Conservation (phyloP, 2,888 invertebrate species). For the Aquatica leii region DNA sequence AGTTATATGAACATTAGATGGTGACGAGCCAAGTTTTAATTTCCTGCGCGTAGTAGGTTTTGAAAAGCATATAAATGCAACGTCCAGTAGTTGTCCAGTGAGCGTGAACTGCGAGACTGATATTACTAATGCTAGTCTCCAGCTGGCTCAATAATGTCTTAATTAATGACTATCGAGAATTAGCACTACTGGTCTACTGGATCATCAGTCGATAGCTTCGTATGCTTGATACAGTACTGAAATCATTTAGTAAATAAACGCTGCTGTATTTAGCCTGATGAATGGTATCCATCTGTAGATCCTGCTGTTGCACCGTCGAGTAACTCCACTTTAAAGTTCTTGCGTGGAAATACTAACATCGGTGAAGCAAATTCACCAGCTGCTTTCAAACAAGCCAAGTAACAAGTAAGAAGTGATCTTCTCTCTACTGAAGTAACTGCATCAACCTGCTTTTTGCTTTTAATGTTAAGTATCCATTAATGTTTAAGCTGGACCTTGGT, state of each 20-base stretch:
- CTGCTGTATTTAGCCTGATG: slow-evolving; percentile 49
- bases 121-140: too few species aligned
- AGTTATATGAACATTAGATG: too few species aligned
- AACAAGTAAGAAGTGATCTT: slow-evolving; percentile 24
- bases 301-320: slow-evolving; percentile 50
- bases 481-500: neutral
- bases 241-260: slow-evolving; percentile 49
- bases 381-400: too few species aligned
- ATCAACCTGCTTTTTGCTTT: neutral
- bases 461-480: too few species aligned
- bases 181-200: neutral
- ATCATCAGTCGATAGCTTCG: slow-evolving; percentile 36
- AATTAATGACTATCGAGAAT: slow-evolving; percentile 31
- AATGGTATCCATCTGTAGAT: slow-evolving; percentile 45
- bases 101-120: slow-evolving; percentile 44
- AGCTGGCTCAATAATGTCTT: too few species aligned
- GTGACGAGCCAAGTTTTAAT: slow-evolving; percentile 24
- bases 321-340: too few species aligned
- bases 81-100: slow-evolving; percentile 46
- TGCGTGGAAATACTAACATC: too few species aligned
- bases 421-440: neutral
- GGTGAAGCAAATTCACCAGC: too few species aligned
- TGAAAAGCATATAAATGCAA: slow-evolving; percentile 41
- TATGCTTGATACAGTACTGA: slow-evolving; percentile 46
- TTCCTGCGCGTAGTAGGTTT: slow-evolving; percentile 44